phyloP scores from a whole-genome alignment of 2,888 invertebrate genomes.

The Agrotis puta region DNA sequence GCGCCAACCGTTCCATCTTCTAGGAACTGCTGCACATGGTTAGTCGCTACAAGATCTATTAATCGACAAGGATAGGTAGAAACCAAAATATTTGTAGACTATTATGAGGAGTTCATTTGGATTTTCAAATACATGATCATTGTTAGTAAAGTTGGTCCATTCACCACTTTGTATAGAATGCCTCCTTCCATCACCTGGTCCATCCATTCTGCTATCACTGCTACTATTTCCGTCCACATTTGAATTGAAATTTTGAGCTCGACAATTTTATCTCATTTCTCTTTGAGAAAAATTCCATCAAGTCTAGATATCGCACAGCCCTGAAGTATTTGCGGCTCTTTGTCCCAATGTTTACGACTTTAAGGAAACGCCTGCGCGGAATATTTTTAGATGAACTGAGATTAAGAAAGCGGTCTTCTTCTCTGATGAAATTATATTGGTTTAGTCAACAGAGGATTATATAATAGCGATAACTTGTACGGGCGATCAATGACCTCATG shows the following conservation, averaged over 20 bases:
- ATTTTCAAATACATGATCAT: too few relatives aligned
- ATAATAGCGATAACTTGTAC: neutral
- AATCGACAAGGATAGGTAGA: neutral
- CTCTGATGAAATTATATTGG: constrained; percentile 49
- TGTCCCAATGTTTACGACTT: constrained; percentile 62
- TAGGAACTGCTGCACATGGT: too few relatives aligned
- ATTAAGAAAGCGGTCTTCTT: constrained; percentile 48
- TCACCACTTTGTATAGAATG: too few relatives aligned
- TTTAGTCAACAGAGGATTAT: constrained; percentile 6
- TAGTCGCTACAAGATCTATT: too few relatives aligned
- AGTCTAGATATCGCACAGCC: constrained; percentile 35
- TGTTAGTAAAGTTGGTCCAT: too few relatives aligned
- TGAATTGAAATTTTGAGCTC: too few relatives aligned
- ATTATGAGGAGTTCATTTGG: too few relatives aligned
- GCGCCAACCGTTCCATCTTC: too few relatives aligned
- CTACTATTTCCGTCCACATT: too few relatives aligned
- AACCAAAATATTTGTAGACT: neutral
- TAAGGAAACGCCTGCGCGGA: constrained; percentile 62
- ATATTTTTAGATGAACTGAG: constrained; percentile 61
- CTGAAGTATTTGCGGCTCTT: constrained; percentile 28
- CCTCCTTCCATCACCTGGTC: too few relatives aligned
- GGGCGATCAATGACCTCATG: neutral
- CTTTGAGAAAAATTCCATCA: neutral
- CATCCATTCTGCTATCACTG: too few relatives aligned
- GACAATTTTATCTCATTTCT: too few relatives aligned